Conservation (phyloP, 2,797 vertebrate genomes). For the Pantherophis alleghaniensis region DNA sequence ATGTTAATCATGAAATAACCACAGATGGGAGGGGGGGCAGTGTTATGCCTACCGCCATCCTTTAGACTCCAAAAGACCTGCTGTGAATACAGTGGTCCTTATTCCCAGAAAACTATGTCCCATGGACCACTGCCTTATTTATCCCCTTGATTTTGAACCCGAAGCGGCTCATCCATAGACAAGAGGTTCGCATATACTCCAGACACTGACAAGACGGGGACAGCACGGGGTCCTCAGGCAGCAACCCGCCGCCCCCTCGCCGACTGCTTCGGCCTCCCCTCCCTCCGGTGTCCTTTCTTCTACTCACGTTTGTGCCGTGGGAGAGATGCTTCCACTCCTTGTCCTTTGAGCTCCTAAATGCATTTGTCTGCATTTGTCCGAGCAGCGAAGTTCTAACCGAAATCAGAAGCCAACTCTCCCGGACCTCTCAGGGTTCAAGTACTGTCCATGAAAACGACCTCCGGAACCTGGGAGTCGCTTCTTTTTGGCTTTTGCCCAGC, state of each 20-base stretch:
- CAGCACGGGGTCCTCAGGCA: background rate
- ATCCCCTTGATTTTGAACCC: background rate
- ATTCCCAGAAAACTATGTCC: background rate
- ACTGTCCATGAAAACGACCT: constrained; percentile 69
- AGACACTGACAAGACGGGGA: background rate
- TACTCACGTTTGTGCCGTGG: constrained; percentile 89
- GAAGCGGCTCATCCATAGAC: background rate
- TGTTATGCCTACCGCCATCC: background rate
- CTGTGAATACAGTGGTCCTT: background rate
- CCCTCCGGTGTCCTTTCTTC: constrained; percentile 8
- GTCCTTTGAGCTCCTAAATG: constrained; percentile 98
- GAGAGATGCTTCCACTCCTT: constrained; percentile 93
- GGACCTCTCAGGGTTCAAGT: constrained; percentile 77
- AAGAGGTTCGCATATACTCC: background rate
- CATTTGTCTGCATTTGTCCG: constrained; percentile 99
- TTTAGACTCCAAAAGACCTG: background rate
- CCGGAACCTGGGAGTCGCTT: constrained; percentile 27
- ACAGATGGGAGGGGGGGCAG: background rate
- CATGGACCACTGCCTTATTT: background rate
- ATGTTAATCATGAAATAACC: background rate
- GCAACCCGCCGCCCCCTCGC: background rate
- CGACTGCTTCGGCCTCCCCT: background rate
- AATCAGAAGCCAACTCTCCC: constrained; percentile 83
- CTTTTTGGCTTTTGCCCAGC: background rate
- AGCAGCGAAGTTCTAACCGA: constrained; percentile 90